Base-by-base conservation (phyloP, 2,888 invertebrate species). In the Hirudinaria manillensis region DNA sequence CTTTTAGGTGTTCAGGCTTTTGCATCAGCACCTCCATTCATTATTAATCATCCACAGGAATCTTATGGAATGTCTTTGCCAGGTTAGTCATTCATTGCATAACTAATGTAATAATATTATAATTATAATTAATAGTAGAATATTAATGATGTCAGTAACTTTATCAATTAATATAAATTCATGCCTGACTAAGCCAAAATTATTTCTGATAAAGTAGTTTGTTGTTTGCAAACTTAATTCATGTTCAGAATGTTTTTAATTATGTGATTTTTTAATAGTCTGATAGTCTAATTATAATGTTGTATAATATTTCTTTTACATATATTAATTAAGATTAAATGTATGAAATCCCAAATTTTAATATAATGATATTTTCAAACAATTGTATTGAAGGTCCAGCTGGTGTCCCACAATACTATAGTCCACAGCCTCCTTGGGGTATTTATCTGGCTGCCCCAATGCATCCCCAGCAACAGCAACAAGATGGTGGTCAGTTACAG, bases 391-490 rank as follows among this genome's bases (percentile, higher is more conserved):
- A 75, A 79, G 79, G 80, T 66, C 77, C 81, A 10, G 86, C 88
- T 34, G 88, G 89, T 71, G 83, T 86, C 75, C 93, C 93, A 74
- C 94, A 93, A 83, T 95, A 96, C 88, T 95, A 95, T 86, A 92
- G 93, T 76, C 92, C 94, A 80, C 84, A 84, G 81, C 91, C 91
- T 72, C 94, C 94, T 45, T 95, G 95, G 93, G 90, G 91, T 80
- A 92, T 95, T 83, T 95, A 95, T 87, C 93, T 94, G 65, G 90
- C 91, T 68, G 83, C 83, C 72, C 74, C 76, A 2, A 66, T 78
- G 16, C 76, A 74, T 45, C 79, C 76, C 29, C 77, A 75, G 74
- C 83, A 70, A 32, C 74, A 74, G n/a, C 75, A 72, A n/a, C 75
- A 72, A 27, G 81, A 76, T 75, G 77, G 3, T 90, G 90, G 88